Percentiles rank a stretch among this genome's conserved stretches.
Conservation (phyloP, 2,113 vertebrate genomes). For the Pterocles orientalis region DNA sequence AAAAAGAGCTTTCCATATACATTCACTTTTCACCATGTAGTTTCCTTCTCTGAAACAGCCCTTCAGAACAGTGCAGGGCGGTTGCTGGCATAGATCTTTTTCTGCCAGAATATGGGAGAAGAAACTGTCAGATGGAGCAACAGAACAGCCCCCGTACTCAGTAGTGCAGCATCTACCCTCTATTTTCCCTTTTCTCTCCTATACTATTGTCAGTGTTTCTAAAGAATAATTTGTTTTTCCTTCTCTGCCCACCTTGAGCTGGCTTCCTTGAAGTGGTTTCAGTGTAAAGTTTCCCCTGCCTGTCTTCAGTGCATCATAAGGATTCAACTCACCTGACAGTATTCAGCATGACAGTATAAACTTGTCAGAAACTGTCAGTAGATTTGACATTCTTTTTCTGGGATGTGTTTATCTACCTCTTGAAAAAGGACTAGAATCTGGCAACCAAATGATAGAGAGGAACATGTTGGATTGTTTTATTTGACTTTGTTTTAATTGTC, state of each 20-base stretch:
- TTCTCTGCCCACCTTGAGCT: constrained; percentile 2
- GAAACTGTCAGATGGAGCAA: background rate
- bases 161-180: background rate
- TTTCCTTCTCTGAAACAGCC: constrained; percentile 20
- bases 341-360: constrained; percentile 20
- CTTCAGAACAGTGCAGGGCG: background rate
- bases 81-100: background rate
- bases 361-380: background rate
- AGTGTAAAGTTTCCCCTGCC: background rate
- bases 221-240: background rate
- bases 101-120: background rate
- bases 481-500: background rate
- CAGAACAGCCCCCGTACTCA: background rate
- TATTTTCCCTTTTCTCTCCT: background rate
- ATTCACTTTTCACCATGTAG: constrained; percentile 43
- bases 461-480: background rate
- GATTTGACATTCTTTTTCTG: background rate
- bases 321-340: background rate
- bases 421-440: background rate
- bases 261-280: constrained; percentile 11
- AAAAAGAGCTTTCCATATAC: background rate
- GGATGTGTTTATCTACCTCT: background rate
- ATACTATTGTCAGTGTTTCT: constrained; percentile 5
- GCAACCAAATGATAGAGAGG: background rate
- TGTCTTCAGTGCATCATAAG: background rate